Conservation (phyloP, 1,140 invertebrate genomes). For the Temnothorax longispinosus region DNA sequence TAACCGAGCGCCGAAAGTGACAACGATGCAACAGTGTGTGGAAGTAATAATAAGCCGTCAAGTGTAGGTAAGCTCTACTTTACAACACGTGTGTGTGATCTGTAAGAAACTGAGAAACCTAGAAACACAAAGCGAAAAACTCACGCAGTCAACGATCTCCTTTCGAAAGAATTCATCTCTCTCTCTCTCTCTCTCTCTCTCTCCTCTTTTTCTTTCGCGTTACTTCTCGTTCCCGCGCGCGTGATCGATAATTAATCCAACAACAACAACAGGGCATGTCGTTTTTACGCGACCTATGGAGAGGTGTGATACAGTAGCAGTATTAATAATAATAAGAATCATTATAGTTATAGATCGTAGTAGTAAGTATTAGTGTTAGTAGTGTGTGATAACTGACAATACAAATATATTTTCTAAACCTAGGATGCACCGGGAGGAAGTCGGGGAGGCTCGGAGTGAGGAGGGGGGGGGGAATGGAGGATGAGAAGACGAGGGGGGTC, state of each 20-base stretch:
- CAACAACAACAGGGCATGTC: slow-evolving; percentile 37
- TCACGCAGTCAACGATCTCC: slow-evolving; percentile 28
- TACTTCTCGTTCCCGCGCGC: slow-evolving; percentile 18
- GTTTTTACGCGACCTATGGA: slow-evolving; percentile 24
- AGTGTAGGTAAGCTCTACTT: slow-evolving; percentile 26
- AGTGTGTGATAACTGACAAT: slow-evolving; percentile 60
- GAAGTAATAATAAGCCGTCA: slow-evolving; percentile 50
- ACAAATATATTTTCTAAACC: slow-evolving; percentile 59
- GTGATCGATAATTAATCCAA: slow-evolving; percentile 26
- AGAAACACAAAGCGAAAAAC: slow-evolving; percentile 37
- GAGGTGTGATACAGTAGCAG: slow-evolving; percentile 53
- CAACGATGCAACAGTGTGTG: slow-evolving; percentile 47
- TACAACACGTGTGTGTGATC: slow-evolving; percentile 41
- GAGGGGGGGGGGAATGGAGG: neutral
- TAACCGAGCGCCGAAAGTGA: slow-evolving; percentile 54
- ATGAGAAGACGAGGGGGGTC: slow-evolving; percentile 10
- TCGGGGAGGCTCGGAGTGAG: slow-evolving; percentile 3
- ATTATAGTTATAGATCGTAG: slow-evolving; percentile 52
- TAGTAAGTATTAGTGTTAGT: slow-evolving; percentile 64
- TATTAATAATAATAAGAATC: slow-evolving; percentile 54
- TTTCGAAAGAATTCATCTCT: slow-evolving; percentile 31
- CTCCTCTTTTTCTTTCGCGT: neutral
- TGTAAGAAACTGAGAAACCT: slow-evolving; percentile 17
- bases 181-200: neutral
- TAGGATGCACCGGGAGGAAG: slow-evolving; percentile 38